These are phyloP conservation scores for Progne subis DNA, from an alignment of 2,113 vertebrate species.

Conservation along the genomic window DNA sequence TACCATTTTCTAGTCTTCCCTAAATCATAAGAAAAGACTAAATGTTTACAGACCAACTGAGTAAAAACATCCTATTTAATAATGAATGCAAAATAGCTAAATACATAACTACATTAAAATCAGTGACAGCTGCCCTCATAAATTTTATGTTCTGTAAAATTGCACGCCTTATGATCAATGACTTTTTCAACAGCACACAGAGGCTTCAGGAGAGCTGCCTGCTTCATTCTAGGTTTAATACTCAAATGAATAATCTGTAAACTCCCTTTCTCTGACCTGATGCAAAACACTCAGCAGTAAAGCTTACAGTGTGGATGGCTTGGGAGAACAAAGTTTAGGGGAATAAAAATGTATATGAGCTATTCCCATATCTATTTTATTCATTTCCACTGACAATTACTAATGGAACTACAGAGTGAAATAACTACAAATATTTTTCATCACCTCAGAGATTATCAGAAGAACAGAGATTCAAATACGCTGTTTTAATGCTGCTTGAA, in stretches of 20 bases:
- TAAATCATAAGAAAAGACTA: not conserved
- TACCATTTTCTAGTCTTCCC: not conserved
- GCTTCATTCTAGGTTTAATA: not conserved
- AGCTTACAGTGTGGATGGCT: not conserved
- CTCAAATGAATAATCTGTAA: not conserved
- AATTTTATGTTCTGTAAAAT: not conserved
- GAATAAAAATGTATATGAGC: rapidly evolving
- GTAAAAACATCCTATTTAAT: not conserved
- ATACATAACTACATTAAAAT: not conserved
- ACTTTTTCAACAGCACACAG: not conserved
- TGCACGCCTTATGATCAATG: not conserved
- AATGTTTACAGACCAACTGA: not conserved
- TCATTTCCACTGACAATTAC: not conserved
- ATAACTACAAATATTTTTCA: not conserved
- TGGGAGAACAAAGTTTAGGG: not conserved
- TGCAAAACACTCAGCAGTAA: not conserved
- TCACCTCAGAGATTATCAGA: not conserved
- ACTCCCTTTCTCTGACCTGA: not conserved
- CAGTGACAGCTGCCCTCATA: not conserved
- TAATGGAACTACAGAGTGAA: not conserved
- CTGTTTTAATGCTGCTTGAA: not conserved
- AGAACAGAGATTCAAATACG: not conserved
- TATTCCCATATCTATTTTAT: not conserved
- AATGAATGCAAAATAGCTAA: not conserved
- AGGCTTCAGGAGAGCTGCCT: not conserved